phyloP scores from a whole-genome alignment of 2,888 invertebrate genomes.

The Caenorhabditis panamensis region DNA sequence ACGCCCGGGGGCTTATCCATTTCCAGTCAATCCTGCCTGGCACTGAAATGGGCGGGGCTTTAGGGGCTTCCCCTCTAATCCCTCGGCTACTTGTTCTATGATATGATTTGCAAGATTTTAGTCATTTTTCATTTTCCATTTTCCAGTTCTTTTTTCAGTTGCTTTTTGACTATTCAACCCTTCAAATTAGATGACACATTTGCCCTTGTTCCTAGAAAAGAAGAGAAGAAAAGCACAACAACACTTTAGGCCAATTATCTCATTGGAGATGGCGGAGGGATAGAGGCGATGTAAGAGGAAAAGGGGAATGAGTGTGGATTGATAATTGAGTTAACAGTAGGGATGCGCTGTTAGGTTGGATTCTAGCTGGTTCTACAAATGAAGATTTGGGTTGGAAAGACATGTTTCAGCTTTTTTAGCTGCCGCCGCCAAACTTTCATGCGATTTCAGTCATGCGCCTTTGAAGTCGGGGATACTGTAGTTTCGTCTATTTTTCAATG shows the following conservation, averaged over 20 bases:
- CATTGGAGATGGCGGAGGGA: not conserved
- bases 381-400: too few species aligned
- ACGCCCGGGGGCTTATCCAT: not conserved
- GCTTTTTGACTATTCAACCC: too few species aligned
- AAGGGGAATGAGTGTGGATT: slow-evolving; percentile 7
- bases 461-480: too few species aligned
- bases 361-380: too few species aligned
- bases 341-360: too few species aligned
- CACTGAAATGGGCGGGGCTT: too few species aligned
- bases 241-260: slow-evolving; percentile 56
- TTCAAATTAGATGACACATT: slow-evolving; percentile 15
- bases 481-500: too few species aligned
- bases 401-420: too few species aligned
- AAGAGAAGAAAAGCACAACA: slow-evolving; percentile 28
- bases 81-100: not conserved
- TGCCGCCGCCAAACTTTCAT: too few species aligned
- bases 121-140: not conserved
- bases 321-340: slow-evolving; percentile 48
- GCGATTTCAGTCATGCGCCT: too few species aligned
- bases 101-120: not conserved
- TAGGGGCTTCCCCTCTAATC: not conserved
- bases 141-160: slow-evolving; percentile 4
- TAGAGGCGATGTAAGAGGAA: too few species aligned
- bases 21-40: not conserved
- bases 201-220: slow-evolving; percentile 16